These are phyloP conservation scores for Trilocha varians DNA, from an alignment of 2,888 invertebrate species.

Conservation along the genomic window DNA sequence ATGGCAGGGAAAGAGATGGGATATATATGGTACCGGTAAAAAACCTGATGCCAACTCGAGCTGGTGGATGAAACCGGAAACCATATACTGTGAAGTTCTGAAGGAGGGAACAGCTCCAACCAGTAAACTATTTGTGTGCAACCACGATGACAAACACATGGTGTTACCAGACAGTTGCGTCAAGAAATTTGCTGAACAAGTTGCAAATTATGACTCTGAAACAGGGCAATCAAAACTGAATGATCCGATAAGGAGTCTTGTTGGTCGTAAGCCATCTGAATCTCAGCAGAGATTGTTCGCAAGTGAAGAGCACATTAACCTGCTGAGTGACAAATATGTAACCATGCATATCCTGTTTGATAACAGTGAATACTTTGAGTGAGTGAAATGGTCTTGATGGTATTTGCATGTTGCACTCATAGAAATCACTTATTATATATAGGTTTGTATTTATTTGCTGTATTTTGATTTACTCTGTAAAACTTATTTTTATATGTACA, in stretches of 20 bases:
- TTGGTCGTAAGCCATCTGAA: slow-evolving; percentile 20
- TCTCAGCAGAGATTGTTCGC: slow-evolving; percentile 41
- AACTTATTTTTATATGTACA: too few species aligned
- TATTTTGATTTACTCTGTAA: too few species aligned
- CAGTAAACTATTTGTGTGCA: slow-evolving; percentile 70
- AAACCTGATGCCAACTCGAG: slow-evolving; percentile 75
- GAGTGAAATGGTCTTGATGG: slow-evolving; percentile 19
- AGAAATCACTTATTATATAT: too few species aligned
- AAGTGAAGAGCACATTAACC: slow-evolving; percentile 38
- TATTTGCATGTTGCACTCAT: too few species aligned
- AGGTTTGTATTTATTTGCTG: too few species aligned
- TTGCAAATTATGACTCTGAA: slow-evolving; percentile 26
- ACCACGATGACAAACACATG: slow-evolving; percentile 70
- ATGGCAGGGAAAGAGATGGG: slow-evolving; percentile 82
- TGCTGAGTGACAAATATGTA: slow-evolving; percentile 35
- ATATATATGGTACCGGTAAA: slow-evolving; percentile 74
- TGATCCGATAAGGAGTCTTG: slow-evolving; percentile 19
- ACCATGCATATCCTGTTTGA: slow-evolving; percentile 58
- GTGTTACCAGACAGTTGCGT: slow-evolving; percentile 36
- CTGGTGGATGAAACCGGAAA: slow-evolving; percentile 43
- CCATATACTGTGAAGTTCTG: slow-evolving; percentile 32
- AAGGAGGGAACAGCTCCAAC: slow-evolving; percentile 36
- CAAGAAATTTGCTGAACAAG: slow-evolving; percentile 13
- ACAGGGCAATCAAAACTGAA: slow-evolving; percentile 32
- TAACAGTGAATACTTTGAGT: slow-evolving; percentile 56